phyloP scores from a whole-genome alignment of 2,113 vertebrate genomes.

The Sceloporus tristichus region DNA sequence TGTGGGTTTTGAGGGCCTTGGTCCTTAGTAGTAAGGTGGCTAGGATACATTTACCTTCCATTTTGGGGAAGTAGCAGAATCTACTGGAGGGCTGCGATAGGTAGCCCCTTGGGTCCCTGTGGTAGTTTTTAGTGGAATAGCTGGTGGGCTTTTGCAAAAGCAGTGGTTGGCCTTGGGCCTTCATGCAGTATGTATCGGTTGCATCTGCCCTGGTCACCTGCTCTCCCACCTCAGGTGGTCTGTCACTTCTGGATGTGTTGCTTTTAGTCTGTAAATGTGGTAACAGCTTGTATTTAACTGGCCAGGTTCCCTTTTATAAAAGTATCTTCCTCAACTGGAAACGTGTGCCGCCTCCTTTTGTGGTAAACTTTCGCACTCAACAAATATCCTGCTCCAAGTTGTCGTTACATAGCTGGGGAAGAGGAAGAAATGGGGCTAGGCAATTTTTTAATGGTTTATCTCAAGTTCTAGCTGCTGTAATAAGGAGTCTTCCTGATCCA shows the following conservation, averaged over 20 bases:
- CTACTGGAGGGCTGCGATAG: neutral
- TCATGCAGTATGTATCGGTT: neutral
- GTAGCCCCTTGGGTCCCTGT: neutral
- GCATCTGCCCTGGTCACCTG: constrained; percentile 6
- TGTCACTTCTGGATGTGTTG: rapidly evolving
- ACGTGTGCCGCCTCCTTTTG: neutral
- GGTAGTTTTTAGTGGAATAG: neutral
- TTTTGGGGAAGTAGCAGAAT: neutral
- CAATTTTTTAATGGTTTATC: neutral
- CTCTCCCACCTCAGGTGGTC: neutral
- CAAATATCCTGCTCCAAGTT: neutral
- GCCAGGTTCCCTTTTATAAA: constrained; percentile 2
- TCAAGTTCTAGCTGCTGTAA: neutral
- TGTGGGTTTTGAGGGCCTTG: neutral
- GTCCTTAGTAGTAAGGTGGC: neutral
- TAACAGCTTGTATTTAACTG: neutral
- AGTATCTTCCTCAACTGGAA: rapidly evolving
- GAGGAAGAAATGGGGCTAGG: neutral
- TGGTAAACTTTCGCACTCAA: too few relatives aligned
- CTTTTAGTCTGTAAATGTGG: neutral
- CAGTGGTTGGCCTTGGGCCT: neutral
- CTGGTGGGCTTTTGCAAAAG: neutral
- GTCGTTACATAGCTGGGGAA: neutral
- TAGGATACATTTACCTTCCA: neutral
- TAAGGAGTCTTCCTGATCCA: neutral